Conservation (phyloP, 2,797 vertebrate genomes). For the Sebastes hubbsi region DNA sequence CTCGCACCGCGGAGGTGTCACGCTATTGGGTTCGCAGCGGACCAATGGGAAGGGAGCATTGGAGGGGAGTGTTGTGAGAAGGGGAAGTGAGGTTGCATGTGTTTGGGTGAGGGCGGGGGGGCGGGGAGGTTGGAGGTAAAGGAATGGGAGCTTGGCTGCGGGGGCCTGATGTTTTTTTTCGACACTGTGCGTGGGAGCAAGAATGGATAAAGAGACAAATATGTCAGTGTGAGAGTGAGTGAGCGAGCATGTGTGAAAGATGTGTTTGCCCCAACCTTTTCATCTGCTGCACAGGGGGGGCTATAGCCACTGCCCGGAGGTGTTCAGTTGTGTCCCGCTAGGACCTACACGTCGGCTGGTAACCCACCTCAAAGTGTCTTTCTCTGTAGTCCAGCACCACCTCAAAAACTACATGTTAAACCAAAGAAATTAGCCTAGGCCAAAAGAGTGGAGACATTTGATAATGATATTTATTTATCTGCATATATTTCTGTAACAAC, state of each 20-base stretch:
- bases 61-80: constrained; percentile 68
- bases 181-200: constrained; percentile 41
- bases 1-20: constrained; percentile 59
- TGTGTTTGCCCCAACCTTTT: constrained; percentile 92
- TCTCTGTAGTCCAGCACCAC: constrained; percentile 86
- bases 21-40: constrained; percentile 58
- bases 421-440: constrained; percentile 35
- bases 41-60: constrained; percentile 72
- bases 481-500: constrained; percentile 7
- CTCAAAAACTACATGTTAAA: constrained; percentile 65
- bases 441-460: constrained; percentile 19
- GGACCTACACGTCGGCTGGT: constrained; percentile 89
- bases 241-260: constrained; percentile 85
- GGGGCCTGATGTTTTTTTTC: constrained; percentile 62
- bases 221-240: constrained; percentile 73
- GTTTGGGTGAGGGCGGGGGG: background rate
- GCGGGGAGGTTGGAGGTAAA: constrained; percentile 2
- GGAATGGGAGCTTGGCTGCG: constrained; percentile 56
- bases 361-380: constrained; percentile 89
- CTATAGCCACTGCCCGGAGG: constrained; percentile 91
- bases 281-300: constrained; percentile 89
- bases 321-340: constrained; percentile 88
- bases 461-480: background rate
- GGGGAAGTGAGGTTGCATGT: constrained; percentile 50
- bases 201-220: constrained; percentile 66